Evolutionary conservation across 2,797 vertebrate species (phyloP), one percentile per base, ranked within the genome.

Genomic region (Manis pentadactyla): DNA sequence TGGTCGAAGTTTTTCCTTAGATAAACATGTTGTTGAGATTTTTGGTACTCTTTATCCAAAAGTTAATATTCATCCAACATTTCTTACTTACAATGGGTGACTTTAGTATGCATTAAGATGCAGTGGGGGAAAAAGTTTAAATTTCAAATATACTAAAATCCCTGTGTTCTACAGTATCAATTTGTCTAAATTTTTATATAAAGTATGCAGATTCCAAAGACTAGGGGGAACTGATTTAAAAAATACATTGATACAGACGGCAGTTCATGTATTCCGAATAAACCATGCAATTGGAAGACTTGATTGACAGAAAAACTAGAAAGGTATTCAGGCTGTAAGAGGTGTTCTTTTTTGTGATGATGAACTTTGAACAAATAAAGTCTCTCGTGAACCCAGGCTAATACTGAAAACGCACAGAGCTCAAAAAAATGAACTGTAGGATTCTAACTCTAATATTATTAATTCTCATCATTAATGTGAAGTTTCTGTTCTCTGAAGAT

Each of bases 281-380:
- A 94, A 85, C 18, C n/a, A 25, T 77, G 59, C 59, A 93, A 29
- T 37, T 93, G 31, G 46, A 95, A 78, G 46, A 78, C 29, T 90
- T 94, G 85, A 63, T 87, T 94, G 66, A 25, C 74, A 93, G 75
- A 92, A 92, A 93, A 93, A 69, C 55, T 93, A 90, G 92, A 93
- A 92, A 93, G 66, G 55, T 90, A 88, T 90, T 90, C 93, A 68
- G 29, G 17, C 34, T 87, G 9, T 63, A 81, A 85, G 71, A 79
- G 27, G 49, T 73, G 11, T 63, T 71, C 39, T 82, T 87, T 95
- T 85, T 94, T 94, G 27, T 88, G 78, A 81, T 49, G 4, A 57
- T 93, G n/a, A 85, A 84, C 71, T 90, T 82, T 73, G 82, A 63
- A 29, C n/a, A 92, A 29, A 29, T 89, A 68, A 87, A 84, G 53